Evolutionary conservation across 2,113 vertebrate species (phyloP), one percentile per base, ranked within the genome.

Genomic region (Hippoglossus stenolepis): DNA sequence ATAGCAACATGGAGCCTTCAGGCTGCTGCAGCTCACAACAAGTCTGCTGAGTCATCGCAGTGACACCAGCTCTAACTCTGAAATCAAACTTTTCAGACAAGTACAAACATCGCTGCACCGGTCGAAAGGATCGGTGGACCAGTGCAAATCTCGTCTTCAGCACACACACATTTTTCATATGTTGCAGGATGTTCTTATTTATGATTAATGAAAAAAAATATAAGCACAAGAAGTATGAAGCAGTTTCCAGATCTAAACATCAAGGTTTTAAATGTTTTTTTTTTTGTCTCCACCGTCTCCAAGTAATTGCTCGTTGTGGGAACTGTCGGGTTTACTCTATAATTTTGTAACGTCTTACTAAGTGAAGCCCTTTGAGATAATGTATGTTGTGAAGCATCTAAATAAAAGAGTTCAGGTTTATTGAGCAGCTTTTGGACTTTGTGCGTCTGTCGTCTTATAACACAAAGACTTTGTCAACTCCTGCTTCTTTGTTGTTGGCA

Each of bases 11-110:
- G 40, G 40, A 12, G 40, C 40, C 40, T 43, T 43, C 40, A 43
- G 40, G 47, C 47, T 7, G 47, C 47, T 17, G 71, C 79, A 79
- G 71, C 21, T 79, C 72, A 31, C 51, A 53, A 83, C 80, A 76
- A 15, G 80, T 49, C 75, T 63, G 58, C 67, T 64, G 71, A 75
- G 2, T 64, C 62, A 85, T 17, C 61, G 7, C 56, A 3, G 17
- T 70, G 56, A 75, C 61, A 70, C 65, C 70, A 59, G 12, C 68
- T 63, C 28, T 6, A 24, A 54, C 60, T n/a, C 8, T 47, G 8
- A 14, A 78, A 65, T 17, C 4, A 65, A 17, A 47, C 23, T 9
- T 23, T 17, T 14, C 0, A 49, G 63, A 73, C 82, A 57, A 65
- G 77, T 65, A 47, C 17, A 20, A 59, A 84, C 77, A 4, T 11